Evolutionary conservation across 2,113 vertebrate species (phyloP).

Genomic region (Nerophis ophidion): DNA sequence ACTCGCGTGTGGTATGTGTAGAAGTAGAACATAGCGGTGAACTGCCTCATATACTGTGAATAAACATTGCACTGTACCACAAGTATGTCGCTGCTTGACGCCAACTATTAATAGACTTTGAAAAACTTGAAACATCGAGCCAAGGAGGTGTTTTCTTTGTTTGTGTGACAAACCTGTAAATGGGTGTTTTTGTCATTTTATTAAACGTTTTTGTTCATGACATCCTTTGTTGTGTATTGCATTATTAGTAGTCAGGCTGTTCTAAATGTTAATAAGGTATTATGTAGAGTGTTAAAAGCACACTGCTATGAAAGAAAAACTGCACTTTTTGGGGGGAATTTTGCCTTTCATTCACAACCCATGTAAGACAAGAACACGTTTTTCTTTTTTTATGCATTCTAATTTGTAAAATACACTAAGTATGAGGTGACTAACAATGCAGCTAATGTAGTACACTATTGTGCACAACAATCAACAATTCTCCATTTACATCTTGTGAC

Average conservation of each 20-base stretch:
- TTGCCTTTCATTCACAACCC: no score
- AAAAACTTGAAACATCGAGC: constrained; percentile 49
- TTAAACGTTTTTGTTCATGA: constrained; percentile 39
- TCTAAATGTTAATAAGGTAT: background rate
- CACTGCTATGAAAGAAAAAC: no score
- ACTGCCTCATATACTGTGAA: constrained; percentile 58
- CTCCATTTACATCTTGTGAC: no score
- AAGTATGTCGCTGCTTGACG: constrained; percentile 16
- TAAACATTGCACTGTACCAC: constrained; percentile 49
- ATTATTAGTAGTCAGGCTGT: background rate
- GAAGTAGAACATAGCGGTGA: constrained; percentile 17
- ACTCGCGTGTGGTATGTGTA: constrained; percentile 18
- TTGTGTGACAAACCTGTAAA: constrained; percentile 37
- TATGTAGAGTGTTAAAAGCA: background rate
- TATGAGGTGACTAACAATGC: no score
- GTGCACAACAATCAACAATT: no score
- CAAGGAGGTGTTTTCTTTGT: constrained; percentile 24
- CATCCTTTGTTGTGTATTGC: background rate
- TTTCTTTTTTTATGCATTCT: no score
- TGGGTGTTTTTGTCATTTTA: constrained; percentile 8
- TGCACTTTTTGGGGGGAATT: no score
- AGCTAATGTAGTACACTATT: no score
- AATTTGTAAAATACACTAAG: no score
- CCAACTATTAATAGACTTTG: background rate
- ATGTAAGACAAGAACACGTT: no score